These are phyloP conservation scores for Macroramphosus scolopax DNA, from an alignment of 2,797 vertebrate genomes.

Conservation along the genomic window DNA sequence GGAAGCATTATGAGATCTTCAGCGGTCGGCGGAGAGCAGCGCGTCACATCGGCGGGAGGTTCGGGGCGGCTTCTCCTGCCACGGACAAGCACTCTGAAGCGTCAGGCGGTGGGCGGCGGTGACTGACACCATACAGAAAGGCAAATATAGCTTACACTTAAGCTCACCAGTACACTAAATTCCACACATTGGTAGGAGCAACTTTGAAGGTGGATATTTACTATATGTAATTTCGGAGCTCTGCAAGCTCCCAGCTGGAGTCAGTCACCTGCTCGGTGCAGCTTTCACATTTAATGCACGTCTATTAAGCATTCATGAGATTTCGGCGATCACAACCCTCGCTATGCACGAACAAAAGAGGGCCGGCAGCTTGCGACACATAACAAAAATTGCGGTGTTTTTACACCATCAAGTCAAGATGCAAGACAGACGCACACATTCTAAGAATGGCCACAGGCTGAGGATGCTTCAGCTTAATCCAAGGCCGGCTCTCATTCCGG, in stretches of 20 bases:
- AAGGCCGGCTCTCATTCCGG: constrained; percentile 39
- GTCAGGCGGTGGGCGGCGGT: constrained; percentile 2
- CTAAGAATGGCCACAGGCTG: constrained; percentile 35
- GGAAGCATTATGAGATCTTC: too few species aligned
- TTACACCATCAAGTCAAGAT: constrained; percentile 2
- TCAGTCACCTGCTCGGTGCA: constrained; percentile 12
- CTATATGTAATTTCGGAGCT: constrained; percentile 48
- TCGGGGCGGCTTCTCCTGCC: too few species aligned
- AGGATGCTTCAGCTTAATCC: constrained; percentile 32
- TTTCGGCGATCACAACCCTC: too few species aligned
- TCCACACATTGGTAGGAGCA: constrained; percentile 62
- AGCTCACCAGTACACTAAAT: constrained; percentile 60
- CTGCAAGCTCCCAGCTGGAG: constrained; percentile 6
- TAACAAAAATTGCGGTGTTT: too few species aligned
- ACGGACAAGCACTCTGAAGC: too few species aligned
- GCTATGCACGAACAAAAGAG: too few species aligned
- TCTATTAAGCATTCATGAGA: neutral
- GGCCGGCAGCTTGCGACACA: too few species aligned
- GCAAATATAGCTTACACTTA: constrained; percentile 41
- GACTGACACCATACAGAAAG: constrained; percentile 24
- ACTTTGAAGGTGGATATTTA: constrained; percentile 63
- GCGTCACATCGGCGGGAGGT: too few species aligned
- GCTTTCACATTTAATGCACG: neutral
- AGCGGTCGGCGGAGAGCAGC: too few species aligned
- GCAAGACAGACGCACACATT: constrained; percentile 25